Evolutionary conservation across 35 echinoderm and acorn worm genomes (phyloP), one percentile per base, ranked within the genome.

Genomic region (Anneissia japonica): DNA sequence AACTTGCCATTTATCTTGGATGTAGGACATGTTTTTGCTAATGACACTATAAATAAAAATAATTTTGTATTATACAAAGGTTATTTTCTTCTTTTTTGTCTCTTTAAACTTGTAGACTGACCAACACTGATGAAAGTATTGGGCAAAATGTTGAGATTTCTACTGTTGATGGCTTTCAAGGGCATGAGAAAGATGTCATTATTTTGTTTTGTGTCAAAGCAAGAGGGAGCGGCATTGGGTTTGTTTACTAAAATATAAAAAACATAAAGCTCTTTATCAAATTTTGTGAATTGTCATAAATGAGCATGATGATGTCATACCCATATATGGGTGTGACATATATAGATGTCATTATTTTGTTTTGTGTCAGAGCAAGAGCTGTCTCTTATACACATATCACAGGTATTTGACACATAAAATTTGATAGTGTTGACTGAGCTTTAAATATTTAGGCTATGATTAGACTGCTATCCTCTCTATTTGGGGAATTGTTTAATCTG

Each of bases 331-430:
- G n/a, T n/a, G n/a, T n/a, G n/a, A n/a, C n/a, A n/a, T n/a, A n/a
- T n/a, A n/a, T n/a, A 46, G 88, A 90, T 34, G 38, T 90, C 7
- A 84, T 90, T 34, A 90, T 90, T 35, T 13, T 90, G 41, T 84
- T 38, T 13, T 90, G 88, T 84, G 88, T 90, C 3, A 32, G 88
- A 32, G 75, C 88, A 35, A 75, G 64, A 32, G 40, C n/a, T n/a
- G n/a, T n/a, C n/a, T n/a, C n/a, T n/a, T n/a, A n/a, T n/a, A n/a
- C n/a, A n/a, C n/a, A n/a, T n/a, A n/a, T n/a, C n/a, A n/a, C n/a
- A n/a, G n/a, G n/a, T n/a, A n/a, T n/a, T n/a, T n/a, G n/a, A n/a
- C n/a, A n/a, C n/a, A n/a, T n/a, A n/a, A n/a, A n/a, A n/a, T n/a
- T n/a, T n/a, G n/a, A n/a, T n/a, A n/a, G n/a, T n/a, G n/a, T n/a